These are phyloP conservation scores for Homarus americanus DNA, from an alignment of 1,140 invertebrate genomes.

Conservation along the genomic window DNA sequence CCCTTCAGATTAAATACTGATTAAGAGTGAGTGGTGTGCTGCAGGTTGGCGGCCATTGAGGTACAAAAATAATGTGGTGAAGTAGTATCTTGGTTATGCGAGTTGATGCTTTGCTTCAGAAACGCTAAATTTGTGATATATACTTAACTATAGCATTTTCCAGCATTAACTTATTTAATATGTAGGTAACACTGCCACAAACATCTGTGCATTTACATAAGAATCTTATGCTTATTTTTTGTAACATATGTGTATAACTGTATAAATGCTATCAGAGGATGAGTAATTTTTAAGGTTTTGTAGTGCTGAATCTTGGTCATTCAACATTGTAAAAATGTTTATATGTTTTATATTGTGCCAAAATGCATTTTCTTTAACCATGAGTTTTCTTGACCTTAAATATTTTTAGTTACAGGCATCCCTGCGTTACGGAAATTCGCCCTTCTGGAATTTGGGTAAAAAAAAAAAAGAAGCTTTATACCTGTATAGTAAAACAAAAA, in stretches of 20 bases:
- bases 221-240: conserved; percentile 51
- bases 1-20: not conserved
- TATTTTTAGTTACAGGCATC: not conserved
- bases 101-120: conserved; percentile 40
- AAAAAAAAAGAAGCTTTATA: no score
- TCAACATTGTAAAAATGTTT: conserved; percentile 67
- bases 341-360: conserved; percentile 74
- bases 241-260: conserved; percentile 65
- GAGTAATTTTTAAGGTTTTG: conserved; percentile 53
- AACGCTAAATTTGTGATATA: conserved; percentile 52
- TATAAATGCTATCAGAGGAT: conserved; percentile 48
- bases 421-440: no score
- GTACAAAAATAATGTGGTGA: not conserved
- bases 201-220: conserved; percentile 66
- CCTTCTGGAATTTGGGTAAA: no score
- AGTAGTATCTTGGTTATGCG: not conserved
- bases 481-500: no score
- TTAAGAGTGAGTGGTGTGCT: not conserved
- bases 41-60: not conserved
- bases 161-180: conserved; percentile 49
- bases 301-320: conserved; percentile 50
- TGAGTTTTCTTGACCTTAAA: conserved; percentile 23
- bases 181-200: conserved; percentile 58
- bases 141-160: conserved; percentile 48
- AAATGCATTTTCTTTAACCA: conserved; percentile 69